Base-by-base conservation (phyloP, 2,113 vertebrate species). In the Muntiacus muntjak region DNA sequence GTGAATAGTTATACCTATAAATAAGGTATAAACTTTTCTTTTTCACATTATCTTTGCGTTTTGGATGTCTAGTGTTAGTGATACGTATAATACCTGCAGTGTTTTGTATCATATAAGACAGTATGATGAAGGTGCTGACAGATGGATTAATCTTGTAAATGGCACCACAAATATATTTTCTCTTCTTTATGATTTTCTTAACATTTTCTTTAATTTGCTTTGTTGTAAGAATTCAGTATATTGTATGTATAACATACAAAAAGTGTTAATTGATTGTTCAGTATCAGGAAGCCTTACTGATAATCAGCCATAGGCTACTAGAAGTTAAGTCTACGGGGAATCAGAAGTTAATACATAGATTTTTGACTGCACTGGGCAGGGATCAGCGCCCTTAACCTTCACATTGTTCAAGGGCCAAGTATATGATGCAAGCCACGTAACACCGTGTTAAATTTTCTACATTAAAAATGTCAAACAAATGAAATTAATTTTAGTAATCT, bases 401-500 rank as follows among this genome's bases (percentile, higher is more conserved):
- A 9, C 19, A 36, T 83, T 55, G 52, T 55, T 84, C 33, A 55
- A 55, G 81, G 52, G 21, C 54, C 81, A 26, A 10, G 21, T 84
- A 36, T 84, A 21, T 60, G 89, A 81, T 81, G 43, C n/a, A 95
- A 86, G 40, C 52, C 60, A n/a, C 15, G 3, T 54, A n/a, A 30
- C 17, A 40, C 13, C 82, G 87, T 40, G n/a, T 92, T 95, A 50
- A 81, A 54, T 64, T 50, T 57, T 91, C 14, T 55, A 60, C 6
- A 17, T 74, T 79, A 28, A 60, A 91, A 81, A 60, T 81, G 47
- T 50, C 26, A 74, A 94, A 76, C 50, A 87, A 54, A 28, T 96
- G 74, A 90, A 74, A 87, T 96, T 94, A 95, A 84, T 60, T 89
- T 96, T 87, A 91, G 76, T 96, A 45, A 40, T 84, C 13, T 76